phyloP scores from a whole-genome alignment of 2,888 invertebrate species.

The Willowsia nigromaculata region DNA sequence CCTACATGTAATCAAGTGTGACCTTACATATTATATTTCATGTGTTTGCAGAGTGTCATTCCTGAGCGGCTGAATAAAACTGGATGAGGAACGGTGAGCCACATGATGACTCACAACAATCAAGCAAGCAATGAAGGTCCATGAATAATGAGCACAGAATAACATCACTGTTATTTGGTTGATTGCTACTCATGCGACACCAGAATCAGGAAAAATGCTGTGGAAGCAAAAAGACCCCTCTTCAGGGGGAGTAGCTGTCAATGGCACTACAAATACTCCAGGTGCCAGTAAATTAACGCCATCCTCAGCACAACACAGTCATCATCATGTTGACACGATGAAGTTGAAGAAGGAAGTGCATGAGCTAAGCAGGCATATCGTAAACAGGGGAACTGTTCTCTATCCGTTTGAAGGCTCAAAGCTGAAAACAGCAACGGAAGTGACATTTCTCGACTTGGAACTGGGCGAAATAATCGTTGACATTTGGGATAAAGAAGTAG shows the following conservation, averaged over 20 bases:
- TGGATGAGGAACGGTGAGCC: conserved; percentile 17
- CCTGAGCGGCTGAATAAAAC: not conserved
- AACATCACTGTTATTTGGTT: not conserved
- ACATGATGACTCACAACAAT: not conserved
- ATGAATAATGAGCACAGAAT: not conserved
- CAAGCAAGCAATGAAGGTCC: not conserved
- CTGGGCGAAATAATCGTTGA: conserved; percentile 96
- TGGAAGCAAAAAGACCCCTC: conserved; percentile 61
- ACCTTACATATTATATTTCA: not conserved
- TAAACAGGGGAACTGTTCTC: conserved; percentile 43
- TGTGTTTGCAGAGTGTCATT: not conserved
- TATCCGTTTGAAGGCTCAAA: conserved; percentile 62
- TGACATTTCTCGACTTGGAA: conserved; percentile 85
- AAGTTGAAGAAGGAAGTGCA: not conserved
- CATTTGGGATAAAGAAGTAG: conserved; percentile 91
- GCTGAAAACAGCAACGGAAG: conserved; percentile 13
- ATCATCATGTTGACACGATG: conserved; percentile 18
- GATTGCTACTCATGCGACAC: not conserved
- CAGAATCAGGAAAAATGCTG: conserved; percentile 30
- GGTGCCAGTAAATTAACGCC: not conserved
- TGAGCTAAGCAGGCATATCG: not conserved
- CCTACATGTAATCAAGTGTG: not conserved
- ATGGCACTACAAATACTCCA: not conserved
- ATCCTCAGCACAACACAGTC: not conserved
- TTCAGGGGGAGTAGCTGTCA: conserved; percentile 11